Percentiles rank a stretch among this genome's conserved stretches.
Evolutionary conservation across 1,140 invertebrate genomes (phyloP).

Genomic region (Drosophila tsacasi): DNA sequence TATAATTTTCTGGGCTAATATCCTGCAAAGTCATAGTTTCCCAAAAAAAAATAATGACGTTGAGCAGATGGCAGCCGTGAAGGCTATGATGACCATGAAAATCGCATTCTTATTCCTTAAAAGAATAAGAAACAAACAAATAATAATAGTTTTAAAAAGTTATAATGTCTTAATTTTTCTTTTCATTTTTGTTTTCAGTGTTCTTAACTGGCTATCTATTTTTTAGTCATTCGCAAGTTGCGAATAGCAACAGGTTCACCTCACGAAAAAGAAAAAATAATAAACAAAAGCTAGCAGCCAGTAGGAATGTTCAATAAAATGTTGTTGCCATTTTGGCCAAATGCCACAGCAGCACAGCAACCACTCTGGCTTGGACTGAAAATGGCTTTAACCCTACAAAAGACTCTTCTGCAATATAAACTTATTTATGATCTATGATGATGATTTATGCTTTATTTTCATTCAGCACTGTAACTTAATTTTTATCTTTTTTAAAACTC

Average conservation of each 20-base stretch:
- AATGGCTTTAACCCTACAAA: slow-evolving; percentile 26
- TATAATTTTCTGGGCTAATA: neutral
- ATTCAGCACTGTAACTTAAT: no score
- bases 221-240: slow-evolving; percentile 38
- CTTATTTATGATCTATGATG: neutral
- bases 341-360: slow-evolving; percentile 60
- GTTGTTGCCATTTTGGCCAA: slow-evolving; percentile 74
- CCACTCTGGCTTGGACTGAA: slow-evolving; percentile 14
- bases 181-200: neutral
- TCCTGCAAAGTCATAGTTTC: neutral
- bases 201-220: slow-evolving; percentile 21
- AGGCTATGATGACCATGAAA: neutral
- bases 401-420: no score
- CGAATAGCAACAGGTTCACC: slow-evolving; percentile 67
- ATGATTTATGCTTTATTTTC: neutral
- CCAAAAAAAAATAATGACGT: neutral
- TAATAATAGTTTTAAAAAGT: no score
- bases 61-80: no score
- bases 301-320: slow-evolving; percentile 48
- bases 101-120: neutral
- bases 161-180: no score
- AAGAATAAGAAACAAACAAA: neutral
- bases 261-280: slow-evolving; percentile 23
- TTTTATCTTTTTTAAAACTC: neutral
- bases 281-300: slow-evolving; percentile 35